Evolutionary conservation across 2,888 invertebrate genomes (phyloP).

Genomic region (Andrena dorsata): DNA sequence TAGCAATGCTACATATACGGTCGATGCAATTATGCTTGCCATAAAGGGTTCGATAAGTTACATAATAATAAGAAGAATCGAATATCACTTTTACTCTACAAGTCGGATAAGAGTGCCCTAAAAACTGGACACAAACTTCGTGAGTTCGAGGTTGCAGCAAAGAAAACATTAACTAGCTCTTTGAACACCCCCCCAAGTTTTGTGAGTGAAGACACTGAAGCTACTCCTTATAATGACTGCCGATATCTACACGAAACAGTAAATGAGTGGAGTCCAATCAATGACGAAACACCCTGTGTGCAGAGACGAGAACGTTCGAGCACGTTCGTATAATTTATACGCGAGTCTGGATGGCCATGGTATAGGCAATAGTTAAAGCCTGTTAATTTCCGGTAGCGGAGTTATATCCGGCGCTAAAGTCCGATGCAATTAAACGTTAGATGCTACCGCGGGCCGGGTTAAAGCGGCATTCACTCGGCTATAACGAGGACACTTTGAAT

Average conservation of each 20-base stretch:
- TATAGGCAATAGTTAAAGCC: constrained; percentile 74
- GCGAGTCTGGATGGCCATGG: constrained; percentile 25
- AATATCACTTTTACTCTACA: too few relatives aligned
- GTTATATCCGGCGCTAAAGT: constrained; percentile 78
- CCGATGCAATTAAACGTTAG: constrained; percentile 81
- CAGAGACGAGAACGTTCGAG: constrained; percentile 8
- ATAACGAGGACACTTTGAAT: constrained; percentile 76
- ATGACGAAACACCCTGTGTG: constrained; percentile 1
- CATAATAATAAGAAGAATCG: too few relatives aligned
- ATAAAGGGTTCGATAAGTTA: too few relatives aligned
- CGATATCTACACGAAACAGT: background rate
- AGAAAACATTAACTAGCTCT: too few relatives aligned
- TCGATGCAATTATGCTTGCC: too few relatives aligned
- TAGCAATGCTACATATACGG: too few relatives aligned
- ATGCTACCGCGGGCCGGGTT: constrained; percentile 64
- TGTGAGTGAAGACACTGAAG: too few relatives aligned
- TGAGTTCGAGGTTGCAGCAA: too few relatives aligned
- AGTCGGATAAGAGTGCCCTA: too few relatives aligned
- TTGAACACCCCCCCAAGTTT: too few relatives aligned
- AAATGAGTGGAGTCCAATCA: background rate
- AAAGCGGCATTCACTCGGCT: constrained; percentile 71
- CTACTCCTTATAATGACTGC: background rate
- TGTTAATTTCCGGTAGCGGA: constrained; percentile 79
- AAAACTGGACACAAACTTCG: too few relatives aligned
- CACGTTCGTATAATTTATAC: constrained; percentile 46